phyloP scores from a whole-genome alignment of 2,113 vertebrate species.

The Malurus melanocephalus region DNA sequence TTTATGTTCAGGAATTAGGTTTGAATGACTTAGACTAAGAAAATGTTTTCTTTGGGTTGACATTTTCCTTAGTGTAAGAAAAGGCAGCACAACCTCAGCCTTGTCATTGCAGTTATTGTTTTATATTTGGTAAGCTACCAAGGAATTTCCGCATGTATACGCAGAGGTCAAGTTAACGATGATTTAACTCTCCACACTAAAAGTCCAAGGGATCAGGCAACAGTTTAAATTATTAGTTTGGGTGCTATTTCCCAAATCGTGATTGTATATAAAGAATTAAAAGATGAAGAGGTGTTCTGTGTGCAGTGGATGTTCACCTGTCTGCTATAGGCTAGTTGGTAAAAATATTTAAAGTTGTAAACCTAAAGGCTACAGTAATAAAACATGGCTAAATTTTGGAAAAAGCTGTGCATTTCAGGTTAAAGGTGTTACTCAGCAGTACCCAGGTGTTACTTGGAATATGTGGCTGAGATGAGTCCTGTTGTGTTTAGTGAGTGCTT shows the following conservation, averaged over 20 bases:
- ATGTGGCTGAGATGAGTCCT: background rate
- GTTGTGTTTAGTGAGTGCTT: background rate
- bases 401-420: background rate
- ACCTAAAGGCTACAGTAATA: background rate
- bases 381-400: background rate
- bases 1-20: background rate
- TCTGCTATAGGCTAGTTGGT: background rate
- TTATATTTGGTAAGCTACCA: conserved; percentile 10
- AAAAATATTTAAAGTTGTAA: background rate
- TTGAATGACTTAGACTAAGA: background rate
- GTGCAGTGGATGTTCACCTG: background rate
- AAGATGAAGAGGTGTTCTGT: background rate
- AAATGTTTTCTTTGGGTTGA: background rate
- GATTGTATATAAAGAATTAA: background rate
- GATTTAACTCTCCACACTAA: background rate
- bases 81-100: background rate
- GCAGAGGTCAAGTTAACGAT: background rate
- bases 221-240: background rate
- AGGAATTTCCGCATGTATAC: background rate
- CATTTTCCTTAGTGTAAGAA: background rate
- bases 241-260: background rate
- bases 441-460: background rate
- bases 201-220: background rate
- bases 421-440: background rate
- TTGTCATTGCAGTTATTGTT: background rate